These are phyloP conservation scores for Papilio machaon DNA, from an alignment of 1,140 invertebrate genomes.

Conservation along the genomic window DNA sequence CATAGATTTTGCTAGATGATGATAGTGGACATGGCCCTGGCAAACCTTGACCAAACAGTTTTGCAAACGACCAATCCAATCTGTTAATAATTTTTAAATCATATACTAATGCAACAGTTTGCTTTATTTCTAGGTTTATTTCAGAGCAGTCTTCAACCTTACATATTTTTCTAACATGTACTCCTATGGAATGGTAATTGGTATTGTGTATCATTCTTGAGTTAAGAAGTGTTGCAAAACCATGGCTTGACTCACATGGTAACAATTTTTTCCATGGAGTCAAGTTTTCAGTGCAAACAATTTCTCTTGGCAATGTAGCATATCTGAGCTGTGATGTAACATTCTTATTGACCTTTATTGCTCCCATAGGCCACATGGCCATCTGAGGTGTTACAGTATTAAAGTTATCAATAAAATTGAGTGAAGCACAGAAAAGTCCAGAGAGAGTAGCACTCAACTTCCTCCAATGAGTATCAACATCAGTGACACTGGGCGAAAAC, in stretches of 20 bases:
- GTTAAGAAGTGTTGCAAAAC: slow-evolving; percentile 94
- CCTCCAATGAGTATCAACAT: slow-evolving; percentile 93
- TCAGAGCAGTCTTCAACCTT: slow-evolving; percentile 84
- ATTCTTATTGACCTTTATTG: slow-evolving; percentile 79
- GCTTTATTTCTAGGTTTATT: slow-evolving; percentile 89
- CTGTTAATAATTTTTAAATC: slow-evolving; percentile 87
- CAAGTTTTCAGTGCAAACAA: slow-evolving; percentile 99
- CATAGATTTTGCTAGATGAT: slow-evolving; percentile 89
- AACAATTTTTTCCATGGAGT: slow-evolving; percentile 99
- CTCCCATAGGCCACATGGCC: slow-evolving; percentile 90
- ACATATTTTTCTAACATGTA: slow-evolving; percentile 93
- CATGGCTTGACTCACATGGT: slow-evolving; percentile 94
- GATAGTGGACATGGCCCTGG: slow-evolving; percentile 91
- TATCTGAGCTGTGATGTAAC: slow-evolving; percentile 88
- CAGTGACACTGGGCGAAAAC: slow-evolving; percentile 85
- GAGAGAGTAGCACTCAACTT: slow-evolving; percentile 94
- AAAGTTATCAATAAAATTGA: slow-evolving; percentile 96
- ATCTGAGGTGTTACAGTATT: slow-evolving; percentile 93
- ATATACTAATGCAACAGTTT: slow-evolving; percentile 93
- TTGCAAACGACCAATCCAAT: slow-evolving; percentile 92
- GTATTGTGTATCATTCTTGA: slow-evolving; percentile 96
- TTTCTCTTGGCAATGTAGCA: slow-evolving; percentile 95
- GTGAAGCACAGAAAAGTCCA: slow-evolving; percentile 96
- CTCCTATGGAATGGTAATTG: slow-evolving; percentile 94
- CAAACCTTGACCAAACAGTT: slow-evolving; percentile 92